A percentile compares a stretch with the other conserved stretches of the same genome.
These are phyloP conservation scores for Calliphora vomitoria DNA, from an alignment of 2,888 invertebrate genomes.

Conservation along the genomic window DNA sequence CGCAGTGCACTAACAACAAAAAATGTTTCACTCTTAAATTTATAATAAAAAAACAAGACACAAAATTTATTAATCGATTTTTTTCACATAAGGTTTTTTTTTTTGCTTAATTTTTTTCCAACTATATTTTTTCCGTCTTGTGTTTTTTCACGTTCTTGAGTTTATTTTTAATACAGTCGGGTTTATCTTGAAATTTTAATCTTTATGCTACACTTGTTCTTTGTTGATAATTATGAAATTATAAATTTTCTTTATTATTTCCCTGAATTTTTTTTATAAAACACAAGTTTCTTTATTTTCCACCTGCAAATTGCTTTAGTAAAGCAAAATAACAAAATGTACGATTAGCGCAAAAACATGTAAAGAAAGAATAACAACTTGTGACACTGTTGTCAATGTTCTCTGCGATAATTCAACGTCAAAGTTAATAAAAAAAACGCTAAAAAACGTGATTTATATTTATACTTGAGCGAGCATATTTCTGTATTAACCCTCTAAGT, in stretches of 20 bases:
- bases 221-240: slow-evolving; percentile 46
- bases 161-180: slow-evolving; percentile 42
- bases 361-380: slow-evolving; percentile 57
- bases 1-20: slow-evolving; percentile 2
- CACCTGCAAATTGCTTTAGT: slow-evolving; percentile 62
- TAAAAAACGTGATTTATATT: too few species aligned
- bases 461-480: too few species aligned
- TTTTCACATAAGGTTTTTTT: slow-evolving; percentile 13
- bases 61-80: slow-evolving; percentile 61
- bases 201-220: slow-evolving; percentile 53
- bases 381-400: slow-evolving; percentile 21
- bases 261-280: slow-evolving; percentile 22
- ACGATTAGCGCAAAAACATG: slow-evolving; percentile 58
- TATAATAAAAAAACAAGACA: slow-evolving; percentile 17
- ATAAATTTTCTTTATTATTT: slow-evolving; percentile 36
- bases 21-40: slow-evolving; percentile 20
- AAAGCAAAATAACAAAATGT: slow-evolving; percentile 64
- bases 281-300: slow-evolving; percentile 48
- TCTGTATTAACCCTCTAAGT: too few species aligned
- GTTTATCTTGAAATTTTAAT: slow-evolving; percentile 58
- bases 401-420: neutral
- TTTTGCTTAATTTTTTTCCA: slow-evolving; percentile 13
- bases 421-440: neutral
- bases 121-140: slow-evolving; percentile 14
- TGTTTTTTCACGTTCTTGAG: slow-evolving; percentile 13